These are phyloP conservation scores for Mormyrops boulengeri DNA, from an alignment of 2,797 vertebrate species.

Conservation along the genomic window DNA sequence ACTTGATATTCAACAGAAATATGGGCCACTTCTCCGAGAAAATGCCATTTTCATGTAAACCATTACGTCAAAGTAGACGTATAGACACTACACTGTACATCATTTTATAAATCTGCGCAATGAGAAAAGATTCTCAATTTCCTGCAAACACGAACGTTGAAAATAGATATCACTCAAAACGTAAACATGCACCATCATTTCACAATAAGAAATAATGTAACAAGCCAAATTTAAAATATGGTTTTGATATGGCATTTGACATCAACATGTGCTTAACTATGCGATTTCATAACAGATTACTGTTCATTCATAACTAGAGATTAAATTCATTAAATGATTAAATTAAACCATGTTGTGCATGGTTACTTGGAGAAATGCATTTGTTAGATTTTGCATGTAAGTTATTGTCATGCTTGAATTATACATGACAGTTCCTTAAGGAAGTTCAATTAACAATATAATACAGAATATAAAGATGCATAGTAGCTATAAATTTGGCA, in stretches of 20 bases:
- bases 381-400: neutral
- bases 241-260: neutral
- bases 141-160: neutral
- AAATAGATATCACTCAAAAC: neutral
- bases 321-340: neutral
- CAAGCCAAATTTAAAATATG: neutral
- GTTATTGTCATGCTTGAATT: neutral
- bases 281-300: neutral
- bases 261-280: neutral
- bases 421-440: neutral
- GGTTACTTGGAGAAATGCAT: neutral
- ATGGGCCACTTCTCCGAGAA: neutral
- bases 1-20: neutral
- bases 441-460: neutral
- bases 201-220: neutral
- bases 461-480: neutral
- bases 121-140: neutral
- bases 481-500: neutral
- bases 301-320: neutral
- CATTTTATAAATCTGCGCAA: neutral
- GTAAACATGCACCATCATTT: neutral
- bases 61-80: neutral
- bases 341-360: neutral
- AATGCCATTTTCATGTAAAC: neutral
- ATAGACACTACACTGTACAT: neutral